These are phyloP conservation scores for Drosophila simulans DNA, from an alignment of 1,140 invertebrate species.

Conservation along the genomic window DNA sequence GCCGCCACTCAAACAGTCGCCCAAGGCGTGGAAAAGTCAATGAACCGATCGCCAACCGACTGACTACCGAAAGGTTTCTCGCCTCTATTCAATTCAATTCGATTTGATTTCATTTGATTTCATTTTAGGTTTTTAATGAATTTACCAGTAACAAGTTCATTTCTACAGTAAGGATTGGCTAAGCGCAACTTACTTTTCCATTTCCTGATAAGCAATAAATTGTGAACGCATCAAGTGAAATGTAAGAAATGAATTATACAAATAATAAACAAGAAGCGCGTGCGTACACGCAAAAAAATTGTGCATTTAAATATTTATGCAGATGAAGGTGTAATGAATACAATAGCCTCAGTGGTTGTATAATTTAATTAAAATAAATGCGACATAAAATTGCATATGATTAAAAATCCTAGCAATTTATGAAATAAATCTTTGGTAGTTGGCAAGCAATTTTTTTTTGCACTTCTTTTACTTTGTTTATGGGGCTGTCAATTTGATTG, in stretches of 20 bases:
- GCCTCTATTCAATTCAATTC: slow-evolving; percentile 5
- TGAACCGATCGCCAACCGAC: slow-evolving; percentile 33
- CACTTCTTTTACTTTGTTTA: slow-evolving; percentile 40
- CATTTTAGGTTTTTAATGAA: slow-evolving; percentile 2
- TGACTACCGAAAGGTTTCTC: slow-evolving; percentile 14
- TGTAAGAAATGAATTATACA: slow-evolving; percentile 1
- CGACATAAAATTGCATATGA: too few relatives aligned
- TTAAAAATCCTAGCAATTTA: too few relatives aligned
- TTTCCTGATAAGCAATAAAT: slow-evolving; percentile 15
- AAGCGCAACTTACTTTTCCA: background rate
- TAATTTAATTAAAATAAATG: too few relatives aligned
- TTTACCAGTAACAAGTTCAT: slow-evolving; percentile 37
- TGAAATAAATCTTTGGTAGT: too few relatives aligned
- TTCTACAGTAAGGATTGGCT: slow-evolving; percentile 27
- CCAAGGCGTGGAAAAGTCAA: slow-evolving; percentile 42
- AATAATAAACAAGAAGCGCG: background rate
- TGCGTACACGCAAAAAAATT: background rate
- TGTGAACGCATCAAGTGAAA: background rate
- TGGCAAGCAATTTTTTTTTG: background rate
- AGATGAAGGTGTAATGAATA: too few relatives aligned
- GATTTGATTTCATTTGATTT: slow-evolving; percentile 1
- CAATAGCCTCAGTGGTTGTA: too few relatives aligned
- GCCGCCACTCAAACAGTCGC: slow-evolving; percentile 31
- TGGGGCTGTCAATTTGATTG: slow-evolving; percentile 39
- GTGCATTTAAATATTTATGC: background rate